A percentile compares a stretch with the other conserved stretches of the same genome.
Conservation (phyloP, 1,140 invertebrate species). For the Uloborus diversus region DNA sequence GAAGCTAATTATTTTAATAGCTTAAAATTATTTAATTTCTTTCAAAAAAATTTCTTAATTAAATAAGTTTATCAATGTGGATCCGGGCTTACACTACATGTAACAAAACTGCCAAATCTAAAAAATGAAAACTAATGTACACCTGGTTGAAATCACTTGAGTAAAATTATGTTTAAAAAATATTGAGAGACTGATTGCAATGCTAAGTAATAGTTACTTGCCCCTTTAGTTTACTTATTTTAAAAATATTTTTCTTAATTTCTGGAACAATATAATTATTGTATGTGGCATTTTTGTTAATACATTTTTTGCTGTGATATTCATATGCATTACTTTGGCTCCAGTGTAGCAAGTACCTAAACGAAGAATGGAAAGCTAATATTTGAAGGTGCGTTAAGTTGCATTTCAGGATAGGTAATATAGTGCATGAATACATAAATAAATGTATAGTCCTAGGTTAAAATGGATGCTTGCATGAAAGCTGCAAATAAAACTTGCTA, state of each 20-base stretch:
- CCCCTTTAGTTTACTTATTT: not conserved
- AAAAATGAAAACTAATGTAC: too few relatives aligned
- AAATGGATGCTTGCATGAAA: conserved; percentile 52
- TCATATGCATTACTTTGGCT: conserved; percentile 52
- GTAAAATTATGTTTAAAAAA: too few relatives aligned
- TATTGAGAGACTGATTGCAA: too few relatives aligned
- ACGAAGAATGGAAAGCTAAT: conserved; percentile 52
- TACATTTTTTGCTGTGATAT: conserved; percentile 1
- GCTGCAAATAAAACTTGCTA: conserved; percentile 14
- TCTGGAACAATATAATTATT: not conserved
- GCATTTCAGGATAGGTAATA: conserved; percentile 40
- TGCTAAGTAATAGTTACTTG: too few relatives aligned
- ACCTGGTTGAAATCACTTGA: too few relatives aligned
- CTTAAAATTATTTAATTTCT: too few relatives aligned
- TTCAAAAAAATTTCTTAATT: too few relatives aligned
- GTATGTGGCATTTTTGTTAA: not conserved
- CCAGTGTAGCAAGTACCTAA: conserved; percentile 55
- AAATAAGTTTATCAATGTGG: too few relatives aligned
- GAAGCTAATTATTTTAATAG: too few relatives aligned
- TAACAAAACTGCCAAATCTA: too few relatives aligned
- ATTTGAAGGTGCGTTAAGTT: conserved; percentile 49
- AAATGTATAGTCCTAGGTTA: conserved; percentile 49
- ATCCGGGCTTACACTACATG: too few relatives aligned
- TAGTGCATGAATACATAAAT: conserved; percentile 33
- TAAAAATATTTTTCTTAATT: not conserved